These are phyloP conservation scores for Leptonema lineaticorne DNA, from an alignment of 1,140 invertebrate genomes.

Conservation along the genomic window DNA sequence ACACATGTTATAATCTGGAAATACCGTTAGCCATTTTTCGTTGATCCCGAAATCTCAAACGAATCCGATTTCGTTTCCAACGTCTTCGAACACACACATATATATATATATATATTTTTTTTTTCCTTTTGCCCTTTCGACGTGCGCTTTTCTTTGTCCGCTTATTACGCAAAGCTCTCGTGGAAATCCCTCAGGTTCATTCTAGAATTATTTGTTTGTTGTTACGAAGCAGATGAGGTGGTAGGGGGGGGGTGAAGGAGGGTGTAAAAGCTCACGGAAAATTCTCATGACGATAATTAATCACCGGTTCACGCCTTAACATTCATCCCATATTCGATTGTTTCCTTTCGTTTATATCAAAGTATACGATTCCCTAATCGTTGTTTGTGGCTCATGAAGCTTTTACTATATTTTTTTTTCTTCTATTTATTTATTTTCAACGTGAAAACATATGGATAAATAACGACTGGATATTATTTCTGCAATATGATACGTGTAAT, in stretches of 20 bases:
- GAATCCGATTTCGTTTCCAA: neutral
- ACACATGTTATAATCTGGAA: no score
- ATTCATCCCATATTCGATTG: neutral
- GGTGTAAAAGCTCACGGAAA: slow-evolving; percentile 16
- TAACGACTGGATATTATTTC: no score
- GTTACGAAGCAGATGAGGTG: slow-evolving; percentile 6
- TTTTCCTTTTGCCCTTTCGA: neutral
- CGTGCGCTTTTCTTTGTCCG: neutral
- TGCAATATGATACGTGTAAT: no score
- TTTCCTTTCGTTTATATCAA: neutral
- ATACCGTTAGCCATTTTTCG: no score
- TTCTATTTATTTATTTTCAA: no score
- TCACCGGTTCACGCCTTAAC: neutral
- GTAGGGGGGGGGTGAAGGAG: no score
- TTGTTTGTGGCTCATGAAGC: no score
- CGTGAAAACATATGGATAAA: no score
- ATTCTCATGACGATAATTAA: slow-evolving; percentile 20
- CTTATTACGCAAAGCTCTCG: slow-evolving; percentile 17
- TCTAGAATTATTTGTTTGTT: slow-evolving; percentile 18
- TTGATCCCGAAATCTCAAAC: neutral
- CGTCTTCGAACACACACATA: neutral
- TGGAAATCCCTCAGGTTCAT: slow-evolving; percentile 8
- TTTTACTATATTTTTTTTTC: no score
- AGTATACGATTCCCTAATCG: neutral
- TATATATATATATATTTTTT: no score